Conservation (phyloP, 2,113 vertebrate genomes). For the Emydocephalus ijimae region DNA sequence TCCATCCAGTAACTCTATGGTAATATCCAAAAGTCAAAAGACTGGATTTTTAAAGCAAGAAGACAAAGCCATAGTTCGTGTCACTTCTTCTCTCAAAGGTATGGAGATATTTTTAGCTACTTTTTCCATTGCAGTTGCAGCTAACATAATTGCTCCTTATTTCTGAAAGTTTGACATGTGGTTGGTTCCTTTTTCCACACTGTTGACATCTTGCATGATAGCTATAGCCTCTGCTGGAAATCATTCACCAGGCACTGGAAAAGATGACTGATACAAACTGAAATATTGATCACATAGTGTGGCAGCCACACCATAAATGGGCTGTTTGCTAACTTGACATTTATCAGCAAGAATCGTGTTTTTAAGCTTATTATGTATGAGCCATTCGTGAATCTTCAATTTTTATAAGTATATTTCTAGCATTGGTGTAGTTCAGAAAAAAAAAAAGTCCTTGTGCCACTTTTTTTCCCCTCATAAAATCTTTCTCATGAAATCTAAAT, state of each 20-base stretch:
- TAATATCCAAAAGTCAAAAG: conserved; percentile 82
- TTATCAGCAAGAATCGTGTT: not conserved
- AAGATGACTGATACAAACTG: not conserved
- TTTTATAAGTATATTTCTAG: not conserved
- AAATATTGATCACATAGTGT: not conserved
- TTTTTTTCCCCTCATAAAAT: not conserved
- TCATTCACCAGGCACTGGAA: not conserved
- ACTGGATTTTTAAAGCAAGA: conserved; percentile 77
- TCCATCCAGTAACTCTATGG: conserved; percentile 70
- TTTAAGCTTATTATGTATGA: not conserved
- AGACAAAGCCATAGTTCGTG: conserved; percentile 63
- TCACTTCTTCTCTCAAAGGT: conserved; percentile 73
- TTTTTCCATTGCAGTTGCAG: not conserved
- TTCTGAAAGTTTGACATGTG: not conserved
- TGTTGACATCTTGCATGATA: not conserved
- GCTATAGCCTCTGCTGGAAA: not conserved
- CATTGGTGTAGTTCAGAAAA: not conserved
- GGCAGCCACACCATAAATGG: not conserved
- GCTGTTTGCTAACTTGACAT: not conserved
- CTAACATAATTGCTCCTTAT: not conserved
- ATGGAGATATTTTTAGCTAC: conserved; percentile 38
- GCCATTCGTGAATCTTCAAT: not conserved
- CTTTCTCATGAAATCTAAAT: not conserved
- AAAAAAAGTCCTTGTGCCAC: not conserved
- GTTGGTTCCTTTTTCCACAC: not conserved